These are phyloP conservation scores for Siderastrea radians DNA, from an alignment of 92 coral and sea anemone genomes.

Conservation along the genomic window DNA sequence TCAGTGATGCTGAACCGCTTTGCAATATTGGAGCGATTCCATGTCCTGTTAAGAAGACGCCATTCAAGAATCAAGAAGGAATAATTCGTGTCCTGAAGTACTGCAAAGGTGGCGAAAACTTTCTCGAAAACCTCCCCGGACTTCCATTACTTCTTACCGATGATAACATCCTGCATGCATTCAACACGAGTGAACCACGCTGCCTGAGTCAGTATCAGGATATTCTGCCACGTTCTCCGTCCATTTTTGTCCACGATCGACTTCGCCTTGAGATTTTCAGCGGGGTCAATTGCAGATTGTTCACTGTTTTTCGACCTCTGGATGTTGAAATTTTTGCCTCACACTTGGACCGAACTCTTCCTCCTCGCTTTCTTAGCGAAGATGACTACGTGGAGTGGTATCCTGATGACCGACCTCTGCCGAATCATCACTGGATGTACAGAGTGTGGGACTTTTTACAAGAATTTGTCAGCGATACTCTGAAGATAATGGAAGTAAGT, in stretches of 20 bases:
- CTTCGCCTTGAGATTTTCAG: slow-evolving; percentile 21
- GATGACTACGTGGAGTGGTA: neutral
- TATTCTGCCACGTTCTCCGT: slow-evolving; percentile 62
- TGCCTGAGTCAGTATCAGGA: slow-evolving; percentile 62
- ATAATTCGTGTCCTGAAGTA: slow-evolving; percentile 65
- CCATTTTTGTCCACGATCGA: slow-evolving; percentile 65
- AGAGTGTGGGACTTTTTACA: slow-evolving; percentile 34
- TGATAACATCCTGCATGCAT: slow-evolving; percentile 62
- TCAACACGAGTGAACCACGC: slow-evolving; percentile 26
- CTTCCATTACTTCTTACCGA: slow-evolving; percentile 88
- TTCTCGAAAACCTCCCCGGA: slow-evolving; percentile 69
- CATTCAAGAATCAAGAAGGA: slow-evolving; percentile 24
- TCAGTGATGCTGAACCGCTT: neutral
- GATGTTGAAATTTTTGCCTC: slow-evolving; percentile 42
- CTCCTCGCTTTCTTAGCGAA: neutral
- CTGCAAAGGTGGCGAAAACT: slow-evolving; percentile 65
- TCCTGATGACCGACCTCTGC: neutral
- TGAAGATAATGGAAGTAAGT: neutral
- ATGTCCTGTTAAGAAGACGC: slow-evolving; percentile 34
- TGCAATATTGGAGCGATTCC: slow-evolving; percentile 70
- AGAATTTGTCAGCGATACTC: neutral
- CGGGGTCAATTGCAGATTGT: neutral
- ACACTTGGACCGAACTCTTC: slow-evolving; percentile 7
- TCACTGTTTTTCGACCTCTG: slow-evolving; percentile 19
- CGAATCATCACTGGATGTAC: slow-evolving; percentile 20